Evolutionary conservation across 2,113 vertebrate genomes (phyloP).

Genomic region (Psittacus erithacus): DNA sequence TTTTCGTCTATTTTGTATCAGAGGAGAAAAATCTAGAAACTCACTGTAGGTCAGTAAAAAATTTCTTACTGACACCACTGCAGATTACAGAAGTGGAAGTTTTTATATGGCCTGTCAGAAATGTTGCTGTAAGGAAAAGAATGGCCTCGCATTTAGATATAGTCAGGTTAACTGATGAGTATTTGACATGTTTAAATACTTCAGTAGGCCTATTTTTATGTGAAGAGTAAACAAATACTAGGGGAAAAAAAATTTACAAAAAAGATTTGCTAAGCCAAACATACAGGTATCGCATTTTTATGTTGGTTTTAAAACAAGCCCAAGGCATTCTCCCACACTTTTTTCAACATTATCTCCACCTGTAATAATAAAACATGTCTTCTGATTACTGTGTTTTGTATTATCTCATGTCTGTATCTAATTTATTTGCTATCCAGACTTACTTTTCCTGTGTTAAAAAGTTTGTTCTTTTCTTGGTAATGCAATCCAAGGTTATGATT

Average conservation of each 20-base stretch:
- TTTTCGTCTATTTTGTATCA: background rate
- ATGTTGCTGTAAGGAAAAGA: background rate
- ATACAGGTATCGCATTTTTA: slow-evolving; percentile 63
- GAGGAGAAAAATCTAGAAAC: background rate
- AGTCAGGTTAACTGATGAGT: background rate
- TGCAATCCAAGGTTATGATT: slow-evolving; percentile 43
- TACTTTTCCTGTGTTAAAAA: slow-evolving; percentile 58
- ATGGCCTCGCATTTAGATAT: background rate
- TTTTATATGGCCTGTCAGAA: background rate
- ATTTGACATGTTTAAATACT: background rate
- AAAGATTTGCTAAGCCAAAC: slow-evolving; percentile 27
- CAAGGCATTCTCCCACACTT: slow-evolving; percentile 83
- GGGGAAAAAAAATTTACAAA: background rate
- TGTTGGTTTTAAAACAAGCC: slow-evolving; percentile 72
- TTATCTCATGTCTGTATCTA: slow-evolving; percentile 88
- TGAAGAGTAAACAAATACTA: slow-evolving; percentile 26
- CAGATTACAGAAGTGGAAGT: background rate
- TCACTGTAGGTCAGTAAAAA: background rate
- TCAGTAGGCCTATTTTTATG: background rate
- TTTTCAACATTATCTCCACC: slow-evolving; percentile 85
- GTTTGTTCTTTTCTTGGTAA: slow-evolving; percentile 51
- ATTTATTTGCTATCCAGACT: slow-evolving; percentile 81
- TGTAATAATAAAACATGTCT: slow-evolving; percentile 90
- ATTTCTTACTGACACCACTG: background rate
- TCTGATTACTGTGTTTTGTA: slow-evolving; percentile 81